phyloP scores from a whole-genome alignment of 1,140 invertebrate species.

The Anoplophora glabripennis region DNA sequence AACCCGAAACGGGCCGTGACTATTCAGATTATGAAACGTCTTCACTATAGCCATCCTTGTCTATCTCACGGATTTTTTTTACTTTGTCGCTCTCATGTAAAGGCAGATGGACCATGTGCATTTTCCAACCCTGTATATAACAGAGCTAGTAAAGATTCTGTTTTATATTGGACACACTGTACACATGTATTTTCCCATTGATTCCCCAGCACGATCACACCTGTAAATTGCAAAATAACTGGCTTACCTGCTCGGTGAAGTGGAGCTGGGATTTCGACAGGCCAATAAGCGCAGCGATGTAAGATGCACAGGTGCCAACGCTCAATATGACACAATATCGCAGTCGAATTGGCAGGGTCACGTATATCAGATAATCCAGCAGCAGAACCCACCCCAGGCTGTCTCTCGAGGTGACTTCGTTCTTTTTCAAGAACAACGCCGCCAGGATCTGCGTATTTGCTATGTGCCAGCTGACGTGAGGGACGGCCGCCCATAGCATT shows the following conservation, averaged over 20 bases:
- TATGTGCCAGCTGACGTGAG: constrained; percentile 62
- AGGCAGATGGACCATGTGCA: no score
- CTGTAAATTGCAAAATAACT: no score
- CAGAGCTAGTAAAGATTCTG: no score
- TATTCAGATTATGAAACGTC: no score
- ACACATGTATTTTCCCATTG: no score
- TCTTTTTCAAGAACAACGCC: constrained; percentile 56
- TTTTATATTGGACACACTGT: no score
- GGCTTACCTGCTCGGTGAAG: constrained; percentile 57
- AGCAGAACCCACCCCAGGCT: constrained; percentile 75
- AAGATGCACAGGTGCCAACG: constrained; percentile 57
- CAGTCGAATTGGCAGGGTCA: constrained; percentile 73
- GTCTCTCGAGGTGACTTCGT: constrained; percentile 55
- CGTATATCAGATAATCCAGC: constrained; percentile 82
- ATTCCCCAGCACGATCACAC: no score
- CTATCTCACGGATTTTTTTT: no score
- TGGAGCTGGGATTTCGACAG: constrained; percentile 51
- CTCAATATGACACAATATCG: constrained; percentile 62
- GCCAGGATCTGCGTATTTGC: constrained; percentile 61
- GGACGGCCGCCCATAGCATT: constrained; percentile 54
- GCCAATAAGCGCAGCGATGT: constrained; percentile 57
- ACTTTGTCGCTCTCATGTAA: no score
- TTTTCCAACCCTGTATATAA: no score
- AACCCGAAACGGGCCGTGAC: no score
- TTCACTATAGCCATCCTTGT: no score